Percentiles rank a stretch among this genome's conserved stretches.
Evolutionary conservation across 1,140 invertebrate genomes (phyloP).

Genomic region (Saxidomus purpurata): DNA sequence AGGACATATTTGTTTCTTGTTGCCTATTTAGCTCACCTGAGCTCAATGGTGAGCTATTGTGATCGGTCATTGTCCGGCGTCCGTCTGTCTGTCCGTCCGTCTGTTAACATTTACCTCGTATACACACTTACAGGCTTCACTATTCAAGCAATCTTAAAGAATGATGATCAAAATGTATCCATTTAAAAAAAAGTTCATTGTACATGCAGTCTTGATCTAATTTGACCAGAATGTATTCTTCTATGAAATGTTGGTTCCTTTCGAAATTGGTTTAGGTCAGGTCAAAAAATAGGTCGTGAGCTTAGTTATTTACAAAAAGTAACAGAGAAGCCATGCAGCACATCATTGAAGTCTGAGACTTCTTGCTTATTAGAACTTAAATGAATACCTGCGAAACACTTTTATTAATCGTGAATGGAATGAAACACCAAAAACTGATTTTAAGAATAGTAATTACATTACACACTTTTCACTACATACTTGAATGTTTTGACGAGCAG

Average conservation of each 20-base stretch:
- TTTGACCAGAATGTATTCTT: constrained; percentile 54
- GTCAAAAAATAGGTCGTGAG: constrained; percentile 50
- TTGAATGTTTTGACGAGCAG: constrained; percentile 53
- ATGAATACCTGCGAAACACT: constrained; percentile 52
- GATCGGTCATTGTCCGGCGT: constrained; percentile 2
- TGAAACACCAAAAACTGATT: constrained; percentile 54
- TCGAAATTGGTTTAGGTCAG: constrained; percentile 53
- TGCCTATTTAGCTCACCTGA: constrained; percentile 51
- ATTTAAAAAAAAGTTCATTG: constrained; percentile 41
- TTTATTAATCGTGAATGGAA: constrained; percentile 54
- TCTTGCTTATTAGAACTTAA: constrained; percentile 52
- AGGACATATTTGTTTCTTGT: constrained; percentile 51
- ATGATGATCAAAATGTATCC: neutral
- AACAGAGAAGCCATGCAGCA: constrained; percentile 50
- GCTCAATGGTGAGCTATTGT: neutral
- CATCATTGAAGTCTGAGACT: constrained; percentile 53
- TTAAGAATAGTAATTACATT: constrained; percentile 55
- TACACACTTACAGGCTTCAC: neutral
- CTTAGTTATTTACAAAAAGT: constrained; percentile 55
- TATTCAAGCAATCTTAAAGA: neutral
- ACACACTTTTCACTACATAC: constrained; percentile 54
- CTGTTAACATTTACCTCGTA: constrained; percentile 1
- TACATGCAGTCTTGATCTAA: constrained; percentile 51
- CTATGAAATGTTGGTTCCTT: constrained; percentile 52
- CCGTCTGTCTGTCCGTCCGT: neutral